Base-by-base conservation (phyloP, 2,888 invertebrate species). In the Cephus rjabovi region DNA sequence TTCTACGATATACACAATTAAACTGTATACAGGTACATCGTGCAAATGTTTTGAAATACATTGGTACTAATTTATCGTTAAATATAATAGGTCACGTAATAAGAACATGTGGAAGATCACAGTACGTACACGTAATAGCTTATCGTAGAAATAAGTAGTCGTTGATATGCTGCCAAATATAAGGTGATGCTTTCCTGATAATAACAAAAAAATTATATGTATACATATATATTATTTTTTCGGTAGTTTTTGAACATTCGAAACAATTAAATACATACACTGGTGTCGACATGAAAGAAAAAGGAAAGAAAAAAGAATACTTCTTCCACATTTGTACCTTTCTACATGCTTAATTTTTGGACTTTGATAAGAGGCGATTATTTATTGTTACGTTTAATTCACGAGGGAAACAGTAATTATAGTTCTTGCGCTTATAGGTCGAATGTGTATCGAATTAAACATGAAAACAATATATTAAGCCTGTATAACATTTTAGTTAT, bases 121-220 rank as follows among this genome's bases (percentile, higher is more conserved):
- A 71, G 31, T 71, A 33, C 12, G 31, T 71, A 33, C 31, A 33
- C 71, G 71, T 71, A 71, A 4, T 71, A 34, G 71, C 71, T 31
- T 71, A 33, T 73, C 80, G 76, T 84, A 85, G 81, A 79, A 81
- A 79, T 82, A 77, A 79, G 81, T 81, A 82, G 81, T 84, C 84
- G 84, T 82, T 81, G 80, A 85, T 86, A 83, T 83, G 85, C 85
- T 88, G 87, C 88, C 87, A 87, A 87, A 86, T 86, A 87, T 83
- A 87, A 83, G 84, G 84, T 86, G 71, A 74, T 74, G 37, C 34
- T 74, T 71, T 74, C 74, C 37, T 74, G 37, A 74, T 35, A 74
- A 35, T 12, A 71, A 23, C 15, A 23, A 23, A 56, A 56, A 56
- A 56, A 56, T 56, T 56, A 23, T 9, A 56, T 56, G 56, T 56